Base-by-base conservation (phyloP, 2,888 invertebrate genomes). In the Trachelus troglodyta region DNA sequence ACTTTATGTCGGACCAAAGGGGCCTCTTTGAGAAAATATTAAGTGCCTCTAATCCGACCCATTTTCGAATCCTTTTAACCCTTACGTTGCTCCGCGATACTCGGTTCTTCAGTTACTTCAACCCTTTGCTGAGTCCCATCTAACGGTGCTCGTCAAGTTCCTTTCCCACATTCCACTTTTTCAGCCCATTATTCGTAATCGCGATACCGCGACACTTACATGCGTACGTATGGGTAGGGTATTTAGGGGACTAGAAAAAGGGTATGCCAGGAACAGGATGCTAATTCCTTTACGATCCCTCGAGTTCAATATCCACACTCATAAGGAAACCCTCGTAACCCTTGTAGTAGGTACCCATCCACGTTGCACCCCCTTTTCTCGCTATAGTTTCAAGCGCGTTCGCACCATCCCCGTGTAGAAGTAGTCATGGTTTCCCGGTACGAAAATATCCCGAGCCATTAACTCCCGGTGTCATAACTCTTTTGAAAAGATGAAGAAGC, bases 141-240 rank as follows among this genome's bases (percentile, higher is more conserved):
- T 31, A 33, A 71, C 71, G 23, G 56, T 56, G 23, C 56, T 23
- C 56, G 56, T 56, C 56, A 9, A 56, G 85, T 85, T 85, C 86
- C 88, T 89, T 90, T 90, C 90, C 90, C 90, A 90, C 90, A 90
- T 90, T 90, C 90, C 85, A 89, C 85, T 88, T 88, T 87, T 87
- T 71, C 71, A 23, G 4, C 71, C 71, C 23, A 31, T 71, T 71
- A 71, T 71, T 71, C 34, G 31, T 31, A 31, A 71, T 71, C 71
- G 71, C 56, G 56, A 56, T 56, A 23, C 23, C 56, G 56, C 56
- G 56, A 9, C 56, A 56, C 56, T 56, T 23, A 23, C 23, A 23
- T 56, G 23, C 56, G 23, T 56, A 9, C 23, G 9, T 56, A 56
- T 56, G 56, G 1, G 56, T 6, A 56, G 9, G 56, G 56, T 23